Conservation (phyloP, 1,140 invertebrate genomes). For the Sesamia nonagrioides region DNA sequence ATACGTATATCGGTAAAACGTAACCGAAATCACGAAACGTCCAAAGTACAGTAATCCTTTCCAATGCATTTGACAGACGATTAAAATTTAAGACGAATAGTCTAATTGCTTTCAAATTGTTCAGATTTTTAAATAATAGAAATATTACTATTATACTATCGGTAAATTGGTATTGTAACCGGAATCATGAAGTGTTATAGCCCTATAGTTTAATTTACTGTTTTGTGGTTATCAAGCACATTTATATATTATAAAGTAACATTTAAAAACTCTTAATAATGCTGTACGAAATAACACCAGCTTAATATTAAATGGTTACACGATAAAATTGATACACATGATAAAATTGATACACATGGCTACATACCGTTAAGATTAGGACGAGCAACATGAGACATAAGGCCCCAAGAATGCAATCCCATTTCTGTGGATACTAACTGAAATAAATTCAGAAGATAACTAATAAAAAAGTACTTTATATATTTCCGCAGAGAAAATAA, state of each 20-base stretch:
- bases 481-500: background rate
- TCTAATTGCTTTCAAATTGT: too few relatives aligned
- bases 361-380: conserved; percentile 13
- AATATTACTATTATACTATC: too few relatives aligned
- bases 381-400: conserved; percentile 46
- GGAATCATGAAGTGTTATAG: too few relatives aligned
- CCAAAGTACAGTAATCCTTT: too few relatives aligned
- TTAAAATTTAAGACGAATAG: too few relatives aligned
- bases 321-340: conserved; percentile 7
- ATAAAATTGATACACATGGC: conserved; percentile 7
- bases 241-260: background rate
- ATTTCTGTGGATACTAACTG: conserved; percentile 24
- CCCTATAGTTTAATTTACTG: too few relatives aligned
- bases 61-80: too few relatives aligned
- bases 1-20: too few relatives aligned
- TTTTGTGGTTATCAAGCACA: conserved; percentile 10
- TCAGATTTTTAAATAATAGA: too few relatives aligned
- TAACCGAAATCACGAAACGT: too few relatives aligned
- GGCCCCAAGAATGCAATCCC: conserved; percentile 47
- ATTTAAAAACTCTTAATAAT: background rate
- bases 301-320: background rate
- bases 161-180: too few relatives aligned
- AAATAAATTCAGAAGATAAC: background rate
- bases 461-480: conserved; percentile 8
- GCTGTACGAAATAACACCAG: background rate